Evolutionary conservation across 2,797 vertebrate species (phyloP), one percentile per base, ranked within the genome.

Genomic region (Ctenopoma kingsleyae): DNA sequence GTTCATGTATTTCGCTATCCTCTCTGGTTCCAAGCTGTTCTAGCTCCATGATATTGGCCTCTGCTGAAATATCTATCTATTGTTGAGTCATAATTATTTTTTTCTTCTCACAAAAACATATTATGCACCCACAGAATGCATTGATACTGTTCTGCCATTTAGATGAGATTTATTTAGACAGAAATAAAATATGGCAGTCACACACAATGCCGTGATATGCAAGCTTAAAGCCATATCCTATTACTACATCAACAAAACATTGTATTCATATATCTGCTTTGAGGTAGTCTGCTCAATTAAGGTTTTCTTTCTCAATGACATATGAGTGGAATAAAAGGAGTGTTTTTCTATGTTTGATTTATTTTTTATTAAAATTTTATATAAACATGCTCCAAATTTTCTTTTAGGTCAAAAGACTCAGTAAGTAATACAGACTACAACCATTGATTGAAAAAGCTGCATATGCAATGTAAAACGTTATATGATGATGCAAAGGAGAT

Each of bases 21-120:
- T 36, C 4, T 71, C 38, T 54, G 46, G 5, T 35, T 67, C 35
- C 38, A 32, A 6, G 59, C 20, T 40, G 2, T 46, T 30, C 49
- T 32, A 46, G 25, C 32, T 60, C 20, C 3, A 16, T 11, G 49
- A 57, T 41, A 52, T 19, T 9, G 30, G 30, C 46, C 43, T 35
- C 11, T 41, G 52, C 0, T 35, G 63, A 64, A 67, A 76, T 73
- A 43, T 27, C 44, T 56, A 22, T 75, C 78, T 70, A 41, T 82
- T 71, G 67, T 76, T 13, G 25, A 40, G 41, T 40, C 30, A 47
- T 74, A 74, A 81, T 85, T 61, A 55, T 32, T 54, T 60, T 71
- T 11, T 36, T 47, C 40, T 22, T 44, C 20, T 59, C 8, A 46
- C 32, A 47, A 54, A 71, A 81, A 61, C 40, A 41, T n/a, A 6